Conservation (phyloP, 2,797 vertebrate genomes). For the Cossypha caffra region DNA sequence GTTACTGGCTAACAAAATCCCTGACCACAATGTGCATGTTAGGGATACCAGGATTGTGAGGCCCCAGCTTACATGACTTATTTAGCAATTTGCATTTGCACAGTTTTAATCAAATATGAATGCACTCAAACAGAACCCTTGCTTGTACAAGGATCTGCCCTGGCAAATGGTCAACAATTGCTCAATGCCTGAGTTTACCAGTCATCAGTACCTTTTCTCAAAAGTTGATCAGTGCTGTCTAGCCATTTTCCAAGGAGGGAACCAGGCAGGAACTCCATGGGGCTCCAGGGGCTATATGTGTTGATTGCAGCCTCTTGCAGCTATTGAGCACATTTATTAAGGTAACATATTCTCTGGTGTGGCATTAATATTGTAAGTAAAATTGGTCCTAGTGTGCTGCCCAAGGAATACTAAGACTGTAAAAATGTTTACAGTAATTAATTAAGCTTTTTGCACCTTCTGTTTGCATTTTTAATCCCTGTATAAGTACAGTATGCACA, state of each 20-base stretch:
- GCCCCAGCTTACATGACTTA: background rate
- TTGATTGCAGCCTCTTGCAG: background rate
- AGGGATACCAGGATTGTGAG: background rate
- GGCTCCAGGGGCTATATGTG: accelerated
- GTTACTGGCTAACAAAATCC: background rate
- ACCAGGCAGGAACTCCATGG: background rate
- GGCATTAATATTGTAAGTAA: background rate
- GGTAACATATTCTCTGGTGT: background rate
- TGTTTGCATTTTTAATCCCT: background rate
- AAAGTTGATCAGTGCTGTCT: background rate
- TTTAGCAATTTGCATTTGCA: background rate
- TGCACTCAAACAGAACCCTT: background rate
- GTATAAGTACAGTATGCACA: background rate
- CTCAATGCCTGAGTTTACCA: background rate
- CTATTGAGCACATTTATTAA: background rate
- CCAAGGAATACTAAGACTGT: background rate
- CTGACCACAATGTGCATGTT: background rate
- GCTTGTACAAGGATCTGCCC: background rate
- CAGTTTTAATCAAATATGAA: background rate
- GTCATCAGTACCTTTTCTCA: background rate
- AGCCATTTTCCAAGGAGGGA: background rate
- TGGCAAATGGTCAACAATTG: background rate
- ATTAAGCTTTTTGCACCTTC: background rate
- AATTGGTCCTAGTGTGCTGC: background rate
- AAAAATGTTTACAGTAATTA: background rate